Base-by-base conservation (phyloP, 2,888 invertebrate species). In the Agrypnus murinus region DNA sequence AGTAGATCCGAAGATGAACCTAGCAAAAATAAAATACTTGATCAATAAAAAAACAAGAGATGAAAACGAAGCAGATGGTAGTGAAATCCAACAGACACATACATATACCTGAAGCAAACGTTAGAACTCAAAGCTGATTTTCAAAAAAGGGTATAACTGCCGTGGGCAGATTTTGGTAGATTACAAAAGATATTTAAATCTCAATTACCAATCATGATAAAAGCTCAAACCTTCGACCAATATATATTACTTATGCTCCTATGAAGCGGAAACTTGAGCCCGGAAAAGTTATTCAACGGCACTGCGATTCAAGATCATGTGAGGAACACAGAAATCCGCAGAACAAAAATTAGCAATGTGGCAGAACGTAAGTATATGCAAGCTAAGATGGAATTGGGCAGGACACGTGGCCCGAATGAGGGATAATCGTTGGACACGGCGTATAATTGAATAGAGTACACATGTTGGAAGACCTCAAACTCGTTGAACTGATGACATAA, bases 1-100 rank as follows among this genome's bases (percentile, higher is more conserved):
- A 40, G 40, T 40, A n/a, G 40, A n/a, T 40, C 40, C n/a, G 40
- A 40, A 40, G 40, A 40, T 40, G 40, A 40, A 40, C 40, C 40
- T 8, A 7, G 40, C 40, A 7, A 5, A 40, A 40, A n/a, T n/a
- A n/a, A 40, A 40, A 40, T 40, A 40, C 40, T 9, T 40, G 40
- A 40, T n/a, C 40, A 40, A 40, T n/a, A n/a, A 40, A 40, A 40
- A n/a, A 40, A 40, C n/a, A 40, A 40, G 40, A n/a, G 6, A 40
- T 40, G 40, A 40, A 40, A 40, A n/a, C n/a, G 7, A 40, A 40
- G 40, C 8, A 40, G n/a, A n/a, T n/a, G 4, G 6, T 4, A 40
- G 8, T 9, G 40, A 9, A 40, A n/a, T 4, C 40, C 3, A n/a
- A 9, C 4, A n/a, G 40, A n/a, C 12, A 9, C 40, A n/a, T n/a